Base-by-base conservation (phyloP, 2,888 invertebrate genomes). In the Caradrina kadenii region DNA sequence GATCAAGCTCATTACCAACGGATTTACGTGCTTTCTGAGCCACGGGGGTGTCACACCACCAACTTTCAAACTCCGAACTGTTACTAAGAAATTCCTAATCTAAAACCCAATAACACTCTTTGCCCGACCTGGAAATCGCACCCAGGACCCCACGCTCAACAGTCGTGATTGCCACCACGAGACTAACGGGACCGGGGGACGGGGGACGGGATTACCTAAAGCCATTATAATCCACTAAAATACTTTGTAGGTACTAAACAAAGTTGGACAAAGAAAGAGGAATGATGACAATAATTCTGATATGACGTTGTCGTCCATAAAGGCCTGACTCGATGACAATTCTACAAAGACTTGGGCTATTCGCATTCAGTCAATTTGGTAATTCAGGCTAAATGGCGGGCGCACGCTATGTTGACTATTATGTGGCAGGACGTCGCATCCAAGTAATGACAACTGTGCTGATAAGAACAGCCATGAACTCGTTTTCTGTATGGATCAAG, bases 301-400 rank as follows among this genome's bases (percentile, higher is more conserved):
- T 66, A 17, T n/a, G 39, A 19, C 17, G 31, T 35, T 22, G 5
- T 49, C 19, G n/a, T 13, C n/a, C 13, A 45, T 35, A 13, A 26
- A 45, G 39, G 26, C 17, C 45, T 39, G 8, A 39, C 39, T 39
- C n/a, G 21, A 8, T 22, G 45, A 4, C 19, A 5, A 45, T 73
- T 31, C 8, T 22, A 21, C 11, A 31, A 31, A 52, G 42, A 71
- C 22, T 50, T 64, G 31, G 17, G 19, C 31, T 73, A 73, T 73
- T 71, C n/a, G 22, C 64, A 73, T 73, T 65, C 17, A 35, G 58
- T 2, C 39, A 74, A 74, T 53, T 74, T 58, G 22, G 31, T 59
- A 22, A 67, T 66, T 66, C 39, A 66, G 50, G 2, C 17, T 54
- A 66, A 66, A 19, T 22, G 53, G 19, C 17, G 17, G 8, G 39